These are phyloP conservation scores for Amphiprion ocellaris DNA, from an alignment of 2,113 vertebrate species.

Conservation along the genomic window DNA sequence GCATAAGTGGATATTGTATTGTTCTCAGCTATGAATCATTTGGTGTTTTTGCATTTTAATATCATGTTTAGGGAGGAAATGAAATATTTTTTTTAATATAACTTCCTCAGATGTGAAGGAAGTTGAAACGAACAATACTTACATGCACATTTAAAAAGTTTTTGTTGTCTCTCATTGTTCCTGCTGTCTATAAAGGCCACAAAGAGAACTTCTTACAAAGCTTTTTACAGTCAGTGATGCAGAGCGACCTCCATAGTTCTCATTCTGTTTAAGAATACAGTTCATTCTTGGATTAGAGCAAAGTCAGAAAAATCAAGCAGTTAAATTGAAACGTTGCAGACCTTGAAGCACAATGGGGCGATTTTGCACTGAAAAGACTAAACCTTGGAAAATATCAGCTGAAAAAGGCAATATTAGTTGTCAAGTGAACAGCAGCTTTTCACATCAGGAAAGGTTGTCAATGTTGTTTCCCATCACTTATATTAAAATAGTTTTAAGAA, in stretches of 20 bases:
- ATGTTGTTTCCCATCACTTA: too few relatives aligned
- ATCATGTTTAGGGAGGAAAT: background rate
- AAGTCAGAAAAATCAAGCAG: background rate
- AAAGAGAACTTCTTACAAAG: too few relatives aligned
- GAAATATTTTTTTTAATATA: background rate
- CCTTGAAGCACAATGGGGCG: background rate
- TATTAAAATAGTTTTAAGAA: too few relatives aligned
- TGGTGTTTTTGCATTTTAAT: slow-evolving; percentile 1
- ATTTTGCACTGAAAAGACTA: too few relatives aligned
- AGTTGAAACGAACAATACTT: background rate
- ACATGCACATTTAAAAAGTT: background rate
- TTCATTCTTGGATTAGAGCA: background rate
- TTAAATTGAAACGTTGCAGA: too few relatives aligned
- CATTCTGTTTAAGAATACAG: background rate
- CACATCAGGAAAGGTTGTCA: too few relatives aligned
- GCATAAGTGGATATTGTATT: background rate
- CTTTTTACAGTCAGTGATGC: background rate
- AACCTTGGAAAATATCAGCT: too few relatives aligned
- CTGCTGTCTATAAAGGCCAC: background rate
- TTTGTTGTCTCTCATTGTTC: slow-evolving; percentile 10
- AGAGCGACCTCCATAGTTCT: background rate
- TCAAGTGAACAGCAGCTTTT: too few relatives aligned
- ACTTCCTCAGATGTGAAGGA: slow-evolving; percentile 16
- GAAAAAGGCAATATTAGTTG: too few relatives aligned
- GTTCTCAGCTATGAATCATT: background rate